Percentiles rank a stretch among this genome's conserved stretches.
Conservation (phyloP, 2,888 invertebrate genomes). For the Calameuta pallipes region DNA sequence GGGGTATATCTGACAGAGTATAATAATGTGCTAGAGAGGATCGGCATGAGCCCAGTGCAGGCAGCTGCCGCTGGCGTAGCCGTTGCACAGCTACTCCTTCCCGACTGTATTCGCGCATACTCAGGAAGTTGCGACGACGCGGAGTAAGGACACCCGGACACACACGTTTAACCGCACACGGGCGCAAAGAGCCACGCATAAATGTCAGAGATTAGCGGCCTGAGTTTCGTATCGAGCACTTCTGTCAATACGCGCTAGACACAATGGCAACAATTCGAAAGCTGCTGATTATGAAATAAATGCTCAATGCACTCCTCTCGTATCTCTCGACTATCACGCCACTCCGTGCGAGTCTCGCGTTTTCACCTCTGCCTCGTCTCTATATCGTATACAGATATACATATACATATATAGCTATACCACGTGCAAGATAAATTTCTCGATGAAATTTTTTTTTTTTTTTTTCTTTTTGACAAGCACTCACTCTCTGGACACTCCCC, state of each 20-base stretch:
- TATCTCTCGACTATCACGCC: conserved; percentile 31
- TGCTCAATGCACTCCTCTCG: conserved; percentile 27
- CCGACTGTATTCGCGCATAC: conserved; percentile 22
- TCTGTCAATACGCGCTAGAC: conserved; percentile 59
- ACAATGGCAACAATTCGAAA: conserved; percentile 59
- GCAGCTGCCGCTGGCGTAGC: conserved; percentile 28
- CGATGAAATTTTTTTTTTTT: background rate
- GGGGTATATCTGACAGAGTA: conserved; percentile 46
- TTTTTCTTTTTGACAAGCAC: background rate
- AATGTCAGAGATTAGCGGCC: conserved; percentile 60
- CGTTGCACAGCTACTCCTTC: conserved; percentile 40
- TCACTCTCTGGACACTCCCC: background rate
- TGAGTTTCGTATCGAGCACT: conserved; percentile 60
- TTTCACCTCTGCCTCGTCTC: background rate
- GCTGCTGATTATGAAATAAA: conserved; percentile 63
- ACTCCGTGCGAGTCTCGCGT: background rate
- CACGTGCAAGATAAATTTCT: background rate
- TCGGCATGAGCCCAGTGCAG: conserved; percentile 32
- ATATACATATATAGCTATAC: too few relatives aligned
- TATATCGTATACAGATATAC: background rate
- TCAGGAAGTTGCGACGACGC: conserved; percentile 19
- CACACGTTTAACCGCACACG: conserved; percentile 19
- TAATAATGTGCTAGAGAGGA: conserved; percentile 54
- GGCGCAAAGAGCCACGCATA: conserved; percentile 49
- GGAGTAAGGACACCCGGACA: conserved; percentile 17